Evolutionary conservation across 1,140 invertebrate genomes (phyloP).

Genomic region (Halesus radiatus): DNA sequence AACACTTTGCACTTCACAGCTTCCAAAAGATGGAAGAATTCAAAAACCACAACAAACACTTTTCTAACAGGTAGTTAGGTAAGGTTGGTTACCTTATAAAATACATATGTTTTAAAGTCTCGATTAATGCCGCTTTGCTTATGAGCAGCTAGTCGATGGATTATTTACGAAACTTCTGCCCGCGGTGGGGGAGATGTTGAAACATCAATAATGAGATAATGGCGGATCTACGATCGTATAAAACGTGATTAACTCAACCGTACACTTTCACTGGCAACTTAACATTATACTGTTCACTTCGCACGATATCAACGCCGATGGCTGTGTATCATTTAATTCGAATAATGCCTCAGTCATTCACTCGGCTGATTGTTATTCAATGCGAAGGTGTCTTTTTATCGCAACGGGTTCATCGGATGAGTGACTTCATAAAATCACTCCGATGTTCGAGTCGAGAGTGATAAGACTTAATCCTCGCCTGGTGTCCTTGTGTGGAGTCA

Average conservation of each 20-base stretch:
- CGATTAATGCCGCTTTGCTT: too few species aligned
- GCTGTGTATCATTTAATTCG: background rate
- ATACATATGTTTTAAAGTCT: too few species aligned
- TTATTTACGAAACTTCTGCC: background rate
- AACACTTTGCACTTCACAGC: too few species aligned
- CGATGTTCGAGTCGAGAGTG: background rate
- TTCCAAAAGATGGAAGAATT: too few species aligned
- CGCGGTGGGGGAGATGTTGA: background rate
- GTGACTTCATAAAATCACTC: slow-evolving; percentile 7
- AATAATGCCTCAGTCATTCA: slow-evolving; percentile 1
- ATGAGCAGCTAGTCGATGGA: background rate
- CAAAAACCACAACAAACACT: too few species aligned
- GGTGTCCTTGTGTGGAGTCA: too few species aligned
- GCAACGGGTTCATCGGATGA: background rate
- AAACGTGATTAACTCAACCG: slow-evolving; percentile 12
- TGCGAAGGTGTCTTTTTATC: background rate
- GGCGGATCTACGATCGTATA: background rate
- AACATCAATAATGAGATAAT: background rate
- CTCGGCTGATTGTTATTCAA: background rate
- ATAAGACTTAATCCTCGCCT: too few species aligned
- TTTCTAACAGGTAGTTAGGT: too few species aligned
- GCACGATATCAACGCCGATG: background rate
- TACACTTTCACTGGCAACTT: slow-evolving; percentile 12
- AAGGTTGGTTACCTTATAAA: too few species aligned
- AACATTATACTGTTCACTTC: slow-evolving; percentile 1